Evolutionary conservation across 2,113 vertebrate species (phyloP).

Genomic region (Tragulus kanchil): DNA sequence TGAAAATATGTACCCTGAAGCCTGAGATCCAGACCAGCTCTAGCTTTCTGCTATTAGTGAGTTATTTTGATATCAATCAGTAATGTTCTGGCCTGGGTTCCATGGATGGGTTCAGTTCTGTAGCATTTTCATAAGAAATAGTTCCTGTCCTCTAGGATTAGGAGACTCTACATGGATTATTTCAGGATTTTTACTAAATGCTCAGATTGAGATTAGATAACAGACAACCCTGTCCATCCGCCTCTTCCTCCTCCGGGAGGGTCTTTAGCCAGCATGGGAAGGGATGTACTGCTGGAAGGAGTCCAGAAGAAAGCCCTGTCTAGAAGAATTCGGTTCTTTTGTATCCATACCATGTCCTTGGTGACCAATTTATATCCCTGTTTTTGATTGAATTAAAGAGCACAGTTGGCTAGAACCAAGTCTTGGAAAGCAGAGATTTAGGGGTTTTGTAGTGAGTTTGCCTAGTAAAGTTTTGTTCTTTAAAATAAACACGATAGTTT

Average conservation of each 20-base stretch:
- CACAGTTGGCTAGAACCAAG: neutral
- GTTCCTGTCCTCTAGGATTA: neutral
- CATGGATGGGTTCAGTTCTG: neutral
- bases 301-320: neutral
- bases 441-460: neutral
- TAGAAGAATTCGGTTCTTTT: neutral
- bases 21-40: neutral
- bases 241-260: neutral
- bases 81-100: slow-evolving; percentile 28
- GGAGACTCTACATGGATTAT: neutral
- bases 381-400: neutral
- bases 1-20: slow-evolving; percentile 21
- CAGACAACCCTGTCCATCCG: neutral
- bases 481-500: slow-evolving; percentile 10
- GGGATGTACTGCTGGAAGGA: neutral
- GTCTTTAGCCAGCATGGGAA: neutral
- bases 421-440: neutral
- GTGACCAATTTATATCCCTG: neutral
- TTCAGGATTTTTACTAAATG: neutral
- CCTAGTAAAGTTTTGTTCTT: neutral
- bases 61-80: neutral
- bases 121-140: slow-evolving; percentile 29
- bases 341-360: neutral
- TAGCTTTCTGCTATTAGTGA: slow-evolving; percentile 23
- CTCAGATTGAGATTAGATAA: neutral